Conservation (phyloP, 2,888 invertebrate species). For the Himalopsyche japonica region DNA sequence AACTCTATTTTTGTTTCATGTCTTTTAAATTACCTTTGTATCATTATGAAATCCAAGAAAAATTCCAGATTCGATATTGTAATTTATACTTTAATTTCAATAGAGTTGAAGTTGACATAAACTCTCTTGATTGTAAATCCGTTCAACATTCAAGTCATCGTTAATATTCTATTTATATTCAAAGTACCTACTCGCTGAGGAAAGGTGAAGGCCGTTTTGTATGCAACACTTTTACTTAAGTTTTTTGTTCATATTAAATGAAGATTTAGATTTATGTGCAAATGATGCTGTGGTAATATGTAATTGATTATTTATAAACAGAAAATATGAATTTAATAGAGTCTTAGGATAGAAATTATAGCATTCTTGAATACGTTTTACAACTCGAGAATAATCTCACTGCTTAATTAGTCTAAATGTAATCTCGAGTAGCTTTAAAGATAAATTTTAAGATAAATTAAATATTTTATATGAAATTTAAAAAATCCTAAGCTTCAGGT, state of each 20-base stretch:
- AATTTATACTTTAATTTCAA: neutral
- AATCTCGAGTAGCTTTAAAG: too few relatives aligned
- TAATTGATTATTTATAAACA: neutral
- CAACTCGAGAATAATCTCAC: too few relatives aligned
- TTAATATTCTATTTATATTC: slow-evolving; percentile 20
- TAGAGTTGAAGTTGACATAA: neutral
- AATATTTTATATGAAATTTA: too few relatives aligned
- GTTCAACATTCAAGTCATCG: neutral
- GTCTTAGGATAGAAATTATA: too few relatives aligned
- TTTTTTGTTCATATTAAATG: neutral
- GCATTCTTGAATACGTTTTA: too few relatives aligned
- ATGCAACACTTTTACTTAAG: slow-evolving; percentile 16
- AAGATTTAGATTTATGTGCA: neutral
- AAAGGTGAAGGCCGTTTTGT: slow-evolving; percentile 22
- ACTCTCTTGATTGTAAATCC: neutral
- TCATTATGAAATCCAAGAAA: neutral
- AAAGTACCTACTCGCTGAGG: neutral
- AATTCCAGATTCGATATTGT: neutral
- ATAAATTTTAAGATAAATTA: too few relatives aligned
- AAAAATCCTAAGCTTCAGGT: too few relatives aligned
- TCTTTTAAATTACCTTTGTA: neutral
- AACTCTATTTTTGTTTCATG: neutral
- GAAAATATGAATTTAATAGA: neutral
- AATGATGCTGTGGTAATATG: neutral
- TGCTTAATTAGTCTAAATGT: too few relatives aligned